Conservation (phyloP, 53 echinoderm and acorn worm genomes). For the Arbacia lixula region DNA sequence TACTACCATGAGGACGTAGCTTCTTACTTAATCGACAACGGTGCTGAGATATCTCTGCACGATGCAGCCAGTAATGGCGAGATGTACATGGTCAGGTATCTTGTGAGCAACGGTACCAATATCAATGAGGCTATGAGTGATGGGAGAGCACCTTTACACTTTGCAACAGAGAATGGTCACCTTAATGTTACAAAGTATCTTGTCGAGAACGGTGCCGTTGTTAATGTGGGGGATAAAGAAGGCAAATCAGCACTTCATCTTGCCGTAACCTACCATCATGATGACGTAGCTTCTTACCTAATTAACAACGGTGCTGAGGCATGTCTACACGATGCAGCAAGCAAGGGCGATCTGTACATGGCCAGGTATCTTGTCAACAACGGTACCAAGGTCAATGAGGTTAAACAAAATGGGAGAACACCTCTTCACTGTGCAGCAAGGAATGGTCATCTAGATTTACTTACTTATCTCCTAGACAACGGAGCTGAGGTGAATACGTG, state of each 20-base stretch:
- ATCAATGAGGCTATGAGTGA: not conserved
- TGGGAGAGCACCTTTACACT: not conserved
- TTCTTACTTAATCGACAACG: not conserved
- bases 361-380: not conserved
- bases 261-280: not conserved
- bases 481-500: not conserved
- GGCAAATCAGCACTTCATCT: not conserved
- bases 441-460: not conserved
- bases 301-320: no score
- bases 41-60: not conserved
- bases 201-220: not conserved
- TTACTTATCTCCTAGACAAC: not conserved
- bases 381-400: not conserved
- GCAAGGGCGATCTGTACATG: no score
- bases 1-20: not conserved
- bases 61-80: not conserved
- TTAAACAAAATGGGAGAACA: no score
- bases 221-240: not conserved
- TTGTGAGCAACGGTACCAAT: not conserved
- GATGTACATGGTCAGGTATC: not conserved
- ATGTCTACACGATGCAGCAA: no score
- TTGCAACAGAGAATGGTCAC: slow-evolving; percentile 1
- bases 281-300: no score
- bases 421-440: not conserved
- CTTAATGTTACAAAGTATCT: not conserved